Base-by-base conservation (phyloP, 1,140 invertebrate genomes). In the Laupala kohalensis region DNA sequence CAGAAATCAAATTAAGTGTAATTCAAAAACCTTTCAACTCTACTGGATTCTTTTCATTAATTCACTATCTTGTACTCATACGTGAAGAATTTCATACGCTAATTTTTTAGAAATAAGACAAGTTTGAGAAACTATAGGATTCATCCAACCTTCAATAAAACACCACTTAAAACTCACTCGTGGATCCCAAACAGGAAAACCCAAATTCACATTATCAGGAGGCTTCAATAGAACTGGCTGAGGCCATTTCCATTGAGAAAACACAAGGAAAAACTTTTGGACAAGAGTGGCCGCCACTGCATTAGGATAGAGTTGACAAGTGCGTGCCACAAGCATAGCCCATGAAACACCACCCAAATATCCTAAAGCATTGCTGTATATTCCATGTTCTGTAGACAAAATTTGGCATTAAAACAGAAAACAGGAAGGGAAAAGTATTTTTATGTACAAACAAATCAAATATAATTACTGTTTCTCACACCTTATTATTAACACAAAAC, bases 271-370 rank as follows among this genome's bases (percentile, higher is more conserved):
- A 85, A 99, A 99, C 82, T 98, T 99, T 81, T 98, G 92, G 69
- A 99, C 90, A 73, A 99, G 82, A 6, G 94, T 97, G 0, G 97
- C 90, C 9, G 97, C 92, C 67, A 92, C 87, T 0, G 97, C 97
- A 84, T 98, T 97, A 2, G 98, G 98, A 84, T 99, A 99, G 4
- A 99, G 83, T 81, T 99, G 98, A 81, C 97, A 99, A 0, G 95
- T 97, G 75, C 97, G 84, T 0, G 98, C 98, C 0, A 99, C 96
- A 28, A 99, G 80, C 93, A 99, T 99, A 25, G 98, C 97, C 98
- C 98, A 99, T 0, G 96, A 98, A 26, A 99, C 96, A 72, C 98
- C 98, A 69, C 98, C 98, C 67, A 99, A 87, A 80, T 98, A 99
- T 25, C 98, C 98, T 74, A 99, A 82, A 0, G 92, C 93, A 85